A percentile compares a stretch with the other conserved stretches of the same genome.
Conservation (phyloP, 2,113 vertebrate genomes). For the Salvelinus alpinus region DNA sequence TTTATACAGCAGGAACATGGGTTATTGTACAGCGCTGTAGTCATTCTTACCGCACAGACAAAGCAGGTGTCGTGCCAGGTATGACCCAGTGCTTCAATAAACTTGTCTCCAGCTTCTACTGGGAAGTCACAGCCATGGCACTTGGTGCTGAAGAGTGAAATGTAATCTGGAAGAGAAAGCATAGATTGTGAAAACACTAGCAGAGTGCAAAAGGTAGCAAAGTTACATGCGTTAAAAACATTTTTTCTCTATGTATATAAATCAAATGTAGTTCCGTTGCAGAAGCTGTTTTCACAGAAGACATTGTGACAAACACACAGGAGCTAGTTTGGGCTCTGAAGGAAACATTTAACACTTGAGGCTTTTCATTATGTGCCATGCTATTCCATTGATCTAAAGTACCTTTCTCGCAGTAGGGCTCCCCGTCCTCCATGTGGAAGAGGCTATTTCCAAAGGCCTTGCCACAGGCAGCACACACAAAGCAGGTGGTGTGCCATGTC, state of each 20-base stretch:
- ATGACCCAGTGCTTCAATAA: conserved; percentile 96
- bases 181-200: neutral
- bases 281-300: too few species aligned
- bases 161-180: conserved; percentile 63
- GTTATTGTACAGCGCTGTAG: too few species aligned
- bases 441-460: conserved; percentile 95
- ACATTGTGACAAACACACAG: too few species aligned
- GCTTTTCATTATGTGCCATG: too few species aligned
- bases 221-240: too few species aligned
- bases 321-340: too few species aligned
- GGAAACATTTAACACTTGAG: too few species aligned
- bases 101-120: conserved; percentile 97
- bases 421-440: conserved; percentile 99
- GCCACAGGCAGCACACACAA: conserved; percentile 94
- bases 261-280: too few species aligned
- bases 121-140: conserved; percentile 99
- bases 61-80: conserved; percentile 99
- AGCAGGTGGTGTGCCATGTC: conserved; percentile 98
- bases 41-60: conserved; percentile 82
- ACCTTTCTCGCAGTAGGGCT: conserved; percentile 99
- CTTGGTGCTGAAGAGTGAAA: conserved; percentile 97
- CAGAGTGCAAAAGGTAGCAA: too few species aligned
- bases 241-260: too few species aligned
- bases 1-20: neutral
- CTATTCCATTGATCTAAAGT: neutral